These are phyloP conservation scores for Tipula lateralis DNA, from an alignment of 2,888 invertebrate genomes.

Conservation along the genomic window DNA sequence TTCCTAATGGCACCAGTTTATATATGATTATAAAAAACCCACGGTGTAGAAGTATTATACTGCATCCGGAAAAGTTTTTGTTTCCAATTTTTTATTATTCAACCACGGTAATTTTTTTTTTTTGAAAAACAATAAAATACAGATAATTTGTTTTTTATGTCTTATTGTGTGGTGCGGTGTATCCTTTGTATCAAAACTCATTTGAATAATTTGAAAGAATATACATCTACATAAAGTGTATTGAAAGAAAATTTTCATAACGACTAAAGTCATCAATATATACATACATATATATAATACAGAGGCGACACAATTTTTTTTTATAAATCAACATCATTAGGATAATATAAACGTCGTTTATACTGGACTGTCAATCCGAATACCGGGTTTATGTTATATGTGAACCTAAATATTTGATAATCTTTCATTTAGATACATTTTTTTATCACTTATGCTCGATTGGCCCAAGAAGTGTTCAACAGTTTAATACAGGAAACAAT, in stretches of 20 bases:
- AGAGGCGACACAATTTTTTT: neutral
- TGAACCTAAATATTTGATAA: no score
- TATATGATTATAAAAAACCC: neutral
- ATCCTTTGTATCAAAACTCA: neutral
- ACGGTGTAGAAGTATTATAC: neutral
- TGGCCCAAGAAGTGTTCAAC: no score
- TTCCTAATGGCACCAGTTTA: constrained; percentile 12
- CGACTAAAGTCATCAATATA: neutral
- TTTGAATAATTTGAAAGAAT: neutral
- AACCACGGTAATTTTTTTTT: neutral
- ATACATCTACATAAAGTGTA: no score
- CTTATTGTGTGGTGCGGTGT: neutral
- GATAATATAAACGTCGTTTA: no score
- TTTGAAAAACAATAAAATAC: constrained; percentile 15
- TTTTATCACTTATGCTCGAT: no score
- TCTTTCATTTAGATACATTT: no score
- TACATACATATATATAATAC: neutral
- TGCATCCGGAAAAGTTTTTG: neutral
- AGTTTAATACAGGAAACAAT: no score
- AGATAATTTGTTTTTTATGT: neutral
- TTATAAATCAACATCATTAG: no score
- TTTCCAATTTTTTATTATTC: neutral
- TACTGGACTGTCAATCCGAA: no score
- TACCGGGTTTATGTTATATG: no score
- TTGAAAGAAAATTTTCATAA: neutral